Percentiles rank a stretch among this genome's conserved stretches.
Evolutionary conservation across 2,797 vertebrate species (phyloP).

Genomic region (Scomberomorus guttatus): DNA sequence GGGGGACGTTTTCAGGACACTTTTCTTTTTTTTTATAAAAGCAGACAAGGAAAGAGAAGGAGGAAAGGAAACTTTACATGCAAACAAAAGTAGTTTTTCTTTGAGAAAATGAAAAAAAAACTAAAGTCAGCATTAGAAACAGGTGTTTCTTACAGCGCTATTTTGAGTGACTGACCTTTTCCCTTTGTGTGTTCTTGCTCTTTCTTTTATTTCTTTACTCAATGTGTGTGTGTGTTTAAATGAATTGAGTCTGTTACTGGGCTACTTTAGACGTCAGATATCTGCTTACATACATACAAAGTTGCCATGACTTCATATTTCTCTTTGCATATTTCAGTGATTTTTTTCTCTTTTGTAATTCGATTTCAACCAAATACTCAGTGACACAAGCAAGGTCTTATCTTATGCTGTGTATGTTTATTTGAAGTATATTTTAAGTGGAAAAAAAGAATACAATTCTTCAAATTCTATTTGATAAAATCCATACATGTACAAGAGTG

Average conservation of each 20-base stretch:
- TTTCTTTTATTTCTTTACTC: conserved; percentile 3
- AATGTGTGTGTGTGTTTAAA: not conserved
- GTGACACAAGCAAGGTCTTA: not conserved
- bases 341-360: not conserved
- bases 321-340: not conserved
- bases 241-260: not conserved
- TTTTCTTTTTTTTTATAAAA: conserved; percentile 50
- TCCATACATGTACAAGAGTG: not conserved
- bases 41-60: conserved; percentile 23
- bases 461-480: not conserved
- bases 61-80: conserved; percentile 61
- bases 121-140: conserved; percentile 21
- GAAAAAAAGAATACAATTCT: not conserved
- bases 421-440: not conserved
- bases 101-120: conserved; percentile 15
- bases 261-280: not conserved
- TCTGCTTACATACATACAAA: not conserved
- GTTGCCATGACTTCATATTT: not conserved
- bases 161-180: not conserved
- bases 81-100: conserved; percentile 72
- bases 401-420: not conserved
- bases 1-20: conserved; percentile 28
- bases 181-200: not conserved
- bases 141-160: conserved; percentile 44
- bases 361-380: not conserved